Base-by-base conservation (phyloP, 92 coral and sea anemone species). In the Porites rus region DNA sequence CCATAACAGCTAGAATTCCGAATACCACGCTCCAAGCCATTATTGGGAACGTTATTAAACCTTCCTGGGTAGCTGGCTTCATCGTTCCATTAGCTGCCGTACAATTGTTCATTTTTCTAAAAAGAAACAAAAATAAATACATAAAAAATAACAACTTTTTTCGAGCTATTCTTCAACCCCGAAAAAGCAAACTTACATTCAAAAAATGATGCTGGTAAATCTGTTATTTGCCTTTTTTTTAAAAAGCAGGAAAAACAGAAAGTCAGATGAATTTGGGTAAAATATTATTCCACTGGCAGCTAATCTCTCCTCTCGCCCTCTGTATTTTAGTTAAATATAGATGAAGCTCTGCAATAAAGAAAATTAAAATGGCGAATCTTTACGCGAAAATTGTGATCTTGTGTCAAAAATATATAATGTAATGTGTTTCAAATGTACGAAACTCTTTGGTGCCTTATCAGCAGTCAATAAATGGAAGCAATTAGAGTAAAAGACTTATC, bases 11-110 rank as follows among this genome's bases (percentile, higher is more conserved):
- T 24, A 93, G 62, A 18, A 81, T 91, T 10, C 96, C 96, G 65
- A 87, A 78, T 8, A 85, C 96, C 7, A 81, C 69, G 59, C 92
- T 88, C 94, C 96, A 93, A 10, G 96, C 96, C 89, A 93, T 86
- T 8, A 43, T 17, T 10, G 86, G 72, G 21, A 82, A 62, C 12
- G 86, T 60, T 10, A 77, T 71, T 2, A 72, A 31, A 31, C 38
- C 59, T 20, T 8, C n/a, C 61, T 63, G 20, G 51, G 70, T 14
- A 17, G 22, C 28, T 73, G 70, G 69, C 51, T 17, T 20, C 63
- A 10, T 21, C 4, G 86, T 72, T 14, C 13, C 60, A 82, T 72
- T 82, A 78, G 60, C 78, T 19, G 86, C 31, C 8, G 86, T 82
- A 74, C 69, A 72, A 22, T 72, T 82, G 79, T 82, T 82, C 86